Percentiles rank a stretch among this genome's conserved stretches.
Evolutionary conservation across 1,140 invertebrate species (phyloP).

Genomic region (Plodia interpunctella): DNA sequence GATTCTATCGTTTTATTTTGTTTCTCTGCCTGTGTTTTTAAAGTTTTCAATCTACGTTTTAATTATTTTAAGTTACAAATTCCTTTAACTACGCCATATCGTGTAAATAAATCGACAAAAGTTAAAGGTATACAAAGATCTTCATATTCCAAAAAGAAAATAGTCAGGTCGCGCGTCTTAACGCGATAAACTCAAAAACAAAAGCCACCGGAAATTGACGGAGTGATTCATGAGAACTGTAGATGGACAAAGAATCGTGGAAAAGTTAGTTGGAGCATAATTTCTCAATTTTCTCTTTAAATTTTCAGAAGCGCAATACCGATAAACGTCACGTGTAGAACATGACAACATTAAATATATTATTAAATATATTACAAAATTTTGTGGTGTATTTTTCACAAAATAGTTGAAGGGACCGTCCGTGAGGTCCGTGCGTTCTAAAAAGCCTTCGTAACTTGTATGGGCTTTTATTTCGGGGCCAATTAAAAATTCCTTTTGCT

Average conservation of each 20-base stretch:
- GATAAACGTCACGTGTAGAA: not conserved
- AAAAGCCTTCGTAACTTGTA: conserved; percentile 39
- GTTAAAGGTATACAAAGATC: too few relatives aligned
- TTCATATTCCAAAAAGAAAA: too few relatives aligned
- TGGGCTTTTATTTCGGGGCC: conserved; percentile 57
- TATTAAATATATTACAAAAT: conserved; percentile 1
- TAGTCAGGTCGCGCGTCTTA: not conserved
- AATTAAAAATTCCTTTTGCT: conserved; percentile 68
- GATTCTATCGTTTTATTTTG: too few relatives aligned
- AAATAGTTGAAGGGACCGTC: conserved; percentile 25
- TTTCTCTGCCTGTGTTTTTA: too few relatives aligned
- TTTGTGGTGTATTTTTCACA: not conserved
- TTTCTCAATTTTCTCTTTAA: not conserved
- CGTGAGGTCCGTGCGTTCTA: conserved; percentile 26
- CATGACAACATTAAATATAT: not conserved
- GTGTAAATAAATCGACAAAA: too few relatives aligned
- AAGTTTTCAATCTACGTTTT: too few relatives aligned
- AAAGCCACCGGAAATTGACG: too few relatives aligned
- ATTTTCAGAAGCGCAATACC: not conserved
- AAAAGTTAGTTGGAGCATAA: not conserved
- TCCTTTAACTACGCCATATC: too few relatives aligned
- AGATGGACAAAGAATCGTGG: not conserved
- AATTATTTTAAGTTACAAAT: too few relatives aligned
- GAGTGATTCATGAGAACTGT: too few relatives aligned
- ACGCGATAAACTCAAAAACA: not conserved